These are phyloP conservation scores for Yponomeuta sedellus DNA, from an alignment of 2,888 invertebrate species.

Conservation along the genomic window DNA sequence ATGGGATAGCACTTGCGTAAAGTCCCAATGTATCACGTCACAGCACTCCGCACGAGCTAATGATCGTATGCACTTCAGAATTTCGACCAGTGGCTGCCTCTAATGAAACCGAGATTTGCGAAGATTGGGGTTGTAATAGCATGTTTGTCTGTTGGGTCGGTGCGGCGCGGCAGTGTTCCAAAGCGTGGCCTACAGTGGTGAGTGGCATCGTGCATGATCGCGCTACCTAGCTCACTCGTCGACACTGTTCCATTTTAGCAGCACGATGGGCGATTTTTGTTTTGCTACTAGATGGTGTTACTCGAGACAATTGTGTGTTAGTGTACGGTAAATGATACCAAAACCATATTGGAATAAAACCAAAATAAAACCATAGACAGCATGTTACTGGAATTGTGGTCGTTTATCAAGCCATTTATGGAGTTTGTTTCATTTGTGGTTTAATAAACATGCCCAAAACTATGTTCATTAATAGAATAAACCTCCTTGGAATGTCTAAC, in stretches of 20 bases:
- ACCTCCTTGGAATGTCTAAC: background rate
- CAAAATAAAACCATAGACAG: no score
- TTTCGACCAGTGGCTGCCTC: background rate
- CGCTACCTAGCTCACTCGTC: slow-evolving; percentile 38
- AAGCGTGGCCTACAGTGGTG: slow-evolving; percentile 97
- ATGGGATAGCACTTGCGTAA: no score
- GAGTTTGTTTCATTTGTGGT: no score
- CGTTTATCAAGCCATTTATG: no score
- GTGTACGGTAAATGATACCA: background rate
- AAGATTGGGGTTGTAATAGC: slow-evolving; percentile 49
- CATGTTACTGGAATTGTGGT: no score
- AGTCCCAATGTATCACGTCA: background rate
- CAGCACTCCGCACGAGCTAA: background rate
- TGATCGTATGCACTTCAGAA: background rate
- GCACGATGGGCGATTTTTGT: background rate
- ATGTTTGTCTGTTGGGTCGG: slow-evolving; percentile 74
- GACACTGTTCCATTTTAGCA: slow-evolving; percentile 16
- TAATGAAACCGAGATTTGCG: background rate
- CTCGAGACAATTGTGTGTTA: background rate
- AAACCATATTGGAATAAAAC: background rate
- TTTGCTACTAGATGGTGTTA: background rate
- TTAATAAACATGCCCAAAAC: no score
- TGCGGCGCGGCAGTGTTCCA: slow-evolving; percentile 89
- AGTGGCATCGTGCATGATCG: slow-evolving; percentile 79
- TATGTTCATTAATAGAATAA: no score